Evolutionary conservation across 2,888 invertebrate genomes (phyloP).

Genomic region (Parelbella ahira): DNA sequence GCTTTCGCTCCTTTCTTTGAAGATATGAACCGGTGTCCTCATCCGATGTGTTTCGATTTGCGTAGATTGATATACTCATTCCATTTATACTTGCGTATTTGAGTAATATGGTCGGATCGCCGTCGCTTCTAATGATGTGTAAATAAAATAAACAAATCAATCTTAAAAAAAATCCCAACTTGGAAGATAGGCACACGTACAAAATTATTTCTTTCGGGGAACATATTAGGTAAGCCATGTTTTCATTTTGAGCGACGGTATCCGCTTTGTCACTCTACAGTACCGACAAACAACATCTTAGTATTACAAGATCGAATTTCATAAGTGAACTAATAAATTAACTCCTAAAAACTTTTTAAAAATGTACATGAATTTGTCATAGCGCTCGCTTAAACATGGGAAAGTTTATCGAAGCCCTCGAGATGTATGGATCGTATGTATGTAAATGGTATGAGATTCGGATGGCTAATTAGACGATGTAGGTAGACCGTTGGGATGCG

Average conservation of each 20-base stretch:
- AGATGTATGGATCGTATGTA: constrained; percentile 41
- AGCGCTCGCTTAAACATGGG: constrained; percentile 54
- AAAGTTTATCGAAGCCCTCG: constrained; percentile 42
- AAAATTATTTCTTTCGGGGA: too few relatives aligned
- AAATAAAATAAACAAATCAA: constrained; percentile 1
- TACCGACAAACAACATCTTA: too few relatives aligned
- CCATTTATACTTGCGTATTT: constrained; percentile 45
- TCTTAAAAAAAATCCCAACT: too few relatives aligned
- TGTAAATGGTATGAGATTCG: constrained; percentile 40
- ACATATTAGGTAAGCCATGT: too few relatives aligned
- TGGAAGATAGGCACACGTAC: too few relatives aligned
- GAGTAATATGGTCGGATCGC: not conserved
- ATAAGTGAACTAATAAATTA: constrained; percentile 41
- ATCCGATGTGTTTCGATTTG: constrained; percentile 36
- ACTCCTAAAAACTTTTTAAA: constrained; percentile 66
- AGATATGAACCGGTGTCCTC: constrained; percentile 32
- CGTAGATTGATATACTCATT: constrained; percentile 56
- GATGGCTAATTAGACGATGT: constrained; percentile 45
- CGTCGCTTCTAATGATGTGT: constrained; percentile 2
- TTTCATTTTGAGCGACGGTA: constrained; percentile 5
- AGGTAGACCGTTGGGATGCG: constrained; percentile 49
- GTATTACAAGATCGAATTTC: constrained; percentile 71
- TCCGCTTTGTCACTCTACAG: too few relatives aligned
- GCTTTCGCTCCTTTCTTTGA: constrained; percentile 51
- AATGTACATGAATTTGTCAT: constrained; percentile 59